Percentiles rank a stretch among this genome's conserved stretches.
phyloP scores from a whole-genome alignment of 2,888 invertebrate species.

The Scaptomyza polygonia region DNA sequence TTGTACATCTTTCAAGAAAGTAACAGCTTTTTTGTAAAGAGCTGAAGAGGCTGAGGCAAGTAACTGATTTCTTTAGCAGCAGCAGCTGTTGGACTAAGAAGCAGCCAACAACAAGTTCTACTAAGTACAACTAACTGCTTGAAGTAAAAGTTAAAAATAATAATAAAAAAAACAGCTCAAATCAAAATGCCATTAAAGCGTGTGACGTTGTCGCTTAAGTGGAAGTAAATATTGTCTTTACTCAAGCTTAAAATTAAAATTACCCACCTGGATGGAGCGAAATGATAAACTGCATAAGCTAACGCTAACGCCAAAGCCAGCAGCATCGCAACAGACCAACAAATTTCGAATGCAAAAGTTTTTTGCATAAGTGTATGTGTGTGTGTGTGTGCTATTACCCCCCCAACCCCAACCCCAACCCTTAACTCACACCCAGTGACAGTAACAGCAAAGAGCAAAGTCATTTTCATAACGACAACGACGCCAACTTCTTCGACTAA shows the following conservation, averaged over 20 bases:
- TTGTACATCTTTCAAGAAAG: conserved; percentile 2
- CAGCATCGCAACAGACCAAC: conserved; percentile 63
- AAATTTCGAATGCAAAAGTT: conserved; percentile 79
- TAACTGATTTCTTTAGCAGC: conserved; percentile 27
- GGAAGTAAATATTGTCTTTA: conserved; percentile 82
- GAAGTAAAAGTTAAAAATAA: conserved; percentile 17
- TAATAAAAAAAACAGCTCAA: conserved; percentile 51
- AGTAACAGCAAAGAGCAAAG: conserved; percentile 70
- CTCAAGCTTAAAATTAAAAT: conserved; percentile 82
- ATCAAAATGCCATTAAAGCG: conserved; percentile 82
- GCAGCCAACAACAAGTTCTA: conserved; percentile 13
- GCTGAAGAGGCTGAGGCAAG: not conserved
- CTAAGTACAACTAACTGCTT: conserved; percentile 27
- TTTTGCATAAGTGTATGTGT: conserved; percentile 62
- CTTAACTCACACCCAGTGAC: not conserved
- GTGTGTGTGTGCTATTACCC: conserved; percentile 5
- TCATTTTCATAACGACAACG: conserved; percentile 81
- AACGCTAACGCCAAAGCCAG: conserved; percentile 23
- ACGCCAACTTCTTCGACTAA: conserved; percentile 69
- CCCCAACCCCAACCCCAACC: not conserved
- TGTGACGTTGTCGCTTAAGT: conserved; percentile 72
- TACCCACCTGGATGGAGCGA: conserved; percentile 72
- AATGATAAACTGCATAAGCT: conserved; percentile 82
- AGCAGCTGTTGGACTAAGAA: conserved; percentile 43
- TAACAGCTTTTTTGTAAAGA: conserved; percentile 20